Percentiles rank a stretch among this genome's conserved stretches.
phyloP scores from a whole-genome alignment of 30 jellyfish, hydroid and myxozoan genomes.

The Chrysaora quinquecirrha region DNA sequence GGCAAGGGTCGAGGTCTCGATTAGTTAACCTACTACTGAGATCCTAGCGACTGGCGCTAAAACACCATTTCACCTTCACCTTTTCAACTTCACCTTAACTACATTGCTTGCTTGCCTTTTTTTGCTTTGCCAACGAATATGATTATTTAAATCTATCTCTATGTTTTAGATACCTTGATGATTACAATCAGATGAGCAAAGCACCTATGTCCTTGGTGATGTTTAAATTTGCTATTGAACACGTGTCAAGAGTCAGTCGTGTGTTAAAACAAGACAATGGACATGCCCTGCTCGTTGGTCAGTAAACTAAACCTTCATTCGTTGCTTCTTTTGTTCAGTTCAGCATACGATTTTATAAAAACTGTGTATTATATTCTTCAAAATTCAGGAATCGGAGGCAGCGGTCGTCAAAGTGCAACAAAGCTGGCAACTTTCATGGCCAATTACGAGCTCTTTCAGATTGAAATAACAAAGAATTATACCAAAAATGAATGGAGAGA shows the following conservation, averaged over 20 bases:
- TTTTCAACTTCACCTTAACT: too few relatives aligned
- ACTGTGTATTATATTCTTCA: too few relatives aligned
- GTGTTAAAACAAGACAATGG: slow-evolving; percentile 96
- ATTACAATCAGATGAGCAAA: slow-evolving; percentile 94
- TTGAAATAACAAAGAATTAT: slow-evolving; percentile 91
- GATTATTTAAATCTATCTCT: too few relatives aligned
- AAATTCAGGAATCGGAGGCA: slow-evolving; percentile 94
- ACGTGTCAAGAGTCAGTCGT: slow-evolving; percentile 94
- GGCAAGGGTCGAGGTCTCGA: too few relatives aligned
- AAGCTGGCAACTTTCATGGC: slow-evolving; percentile 97
- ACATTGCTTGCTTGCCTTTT: too few relatives aligned
- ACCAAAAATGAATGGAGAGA: slow-evolving; percentile 96
- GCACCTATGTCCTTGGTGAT: slow-evolving; percentile 98
- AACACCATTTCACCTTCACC: too few relatives aligned
- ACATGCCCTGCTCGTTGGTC: slow-evolving; percentile 97
- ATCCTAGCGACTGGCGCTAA: too few relatives aligned
- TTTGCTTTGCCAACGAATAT: too few relatives aligned
- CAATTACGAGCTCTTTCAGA: slow-evolving; percentile 90
- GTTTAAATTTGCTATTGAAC: slow-evolving; percentile 98
- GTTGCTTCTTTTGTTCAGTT: too few relatives aligned
- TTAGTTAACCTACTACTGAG: too few relatives aligned
- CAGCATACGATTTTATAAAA: too few relatives aligned
- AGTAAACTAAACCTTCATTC: too few relatives aligned
- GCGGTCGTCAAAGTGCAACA: slow-evolving; percentile 99
- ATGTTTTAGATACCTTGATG: slow-evolving; percentile 80